Conservation (phyloP, 1,140 invertebrate genomes). For the Bilobella aurantiaca region DNA sequence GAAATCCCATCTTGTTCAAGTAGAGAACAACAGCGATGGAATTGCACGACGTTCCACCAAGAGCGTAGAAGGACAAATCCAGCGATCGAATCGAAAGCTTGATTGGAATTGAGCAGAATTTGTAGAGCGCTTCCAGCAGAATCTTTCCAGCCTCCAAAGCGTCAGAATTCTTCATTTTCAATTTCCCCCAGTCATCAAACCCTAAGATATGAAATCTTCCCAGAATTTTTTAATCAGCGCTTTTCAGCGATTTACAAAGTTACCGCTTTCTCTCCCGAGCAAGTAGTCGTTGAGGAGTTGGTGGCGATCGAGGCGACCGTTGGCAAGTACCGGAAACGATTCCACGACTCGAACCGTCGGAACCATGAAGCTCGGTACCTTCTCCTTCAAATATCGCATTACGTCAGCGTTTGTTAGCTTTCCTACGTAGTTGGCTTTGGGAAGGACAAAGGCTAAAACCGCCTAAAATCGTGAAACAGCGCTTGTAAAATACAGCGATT, state of each 20-base stretch:
- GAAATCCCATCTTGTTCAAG: constrained; percentile 2
- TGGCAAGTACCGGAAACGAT: background rate
- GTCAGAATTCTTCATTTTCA: background rate
- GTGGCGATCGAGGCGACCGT: background rate
- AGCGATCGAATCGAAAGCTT: background rate
- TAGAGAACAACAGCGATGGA: background rate
- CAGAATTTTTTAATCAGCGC: too few relatives aligned
- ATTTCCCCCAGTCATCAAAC: background rate
- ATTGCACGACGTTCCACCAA: background rate
- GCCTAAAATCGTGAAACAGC: background rate
- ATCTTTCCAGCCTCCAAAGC: constrained; percentile 12
- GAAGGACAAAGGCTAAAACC: background rate
- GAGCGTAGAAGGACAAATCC: background rate
- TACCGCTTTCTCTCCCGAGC: background rate
- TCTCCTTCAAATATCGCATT: background rate
- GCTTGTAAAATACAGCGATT: background rate
- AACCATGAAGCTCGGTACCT: background rate
- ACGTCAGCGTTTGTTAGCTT: background rate
- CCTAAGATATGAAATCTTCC: background rate
- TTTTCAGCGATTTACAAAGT: background rate
- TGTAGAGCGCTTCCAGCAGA: constrained; percentile 4
- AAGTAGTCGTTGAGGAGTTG: background rate
- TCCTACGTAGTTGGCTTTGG: background rate
- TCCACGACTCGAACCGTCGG: constrained; percentile 1
- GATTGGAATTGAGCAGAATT: constrained; percentile 3